Percentiles rank a stretch among this genome's conserved stretches.
Conservation (phyloP, 2,888 invertebrate species). For the Peribatodes rhomboidaria region DNA sequence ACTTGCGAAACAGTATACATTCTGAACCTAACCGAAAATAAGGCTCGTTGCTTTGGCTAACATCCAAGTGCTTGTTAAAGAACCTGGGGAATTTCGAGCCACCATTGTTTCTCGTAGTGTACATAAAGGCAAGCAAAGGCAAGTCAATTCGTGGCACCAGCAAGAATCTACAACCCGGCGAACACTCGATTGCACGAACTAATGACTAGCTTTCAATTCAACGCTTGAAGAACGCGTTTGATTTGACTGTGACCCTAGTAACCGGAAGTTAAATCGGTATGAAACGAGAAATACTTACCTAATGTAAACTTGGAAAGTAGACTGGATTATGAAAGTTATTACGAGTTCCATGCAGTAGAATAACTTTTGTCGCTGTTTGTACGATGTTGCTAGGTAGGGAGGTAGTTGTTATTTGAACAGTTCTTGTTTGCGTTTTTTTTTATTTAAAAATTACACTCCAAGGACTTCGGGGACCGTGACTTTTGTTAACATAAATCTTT, state of each 20-base stretch:
- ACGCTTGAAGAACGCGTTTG: constrained; percentile 46
- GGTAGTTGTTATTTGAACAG: neutral
- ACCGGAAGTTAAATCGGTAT: constrained; percentile 40
- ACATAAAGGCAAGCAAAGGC: constrained; percentile 57
- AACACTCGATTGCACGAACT: constrained; percentile 46
- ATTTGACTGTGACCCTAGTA: constrained; percentile 41
- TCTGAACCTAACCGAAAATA: constrained; percentile 61
- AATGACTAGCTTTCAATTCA: constrained; percentile 48
- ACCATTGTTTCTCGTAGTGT: constrained; percentile 75
- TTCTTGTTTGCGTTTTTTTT: no score
- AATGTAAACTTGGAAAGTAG: constrained; percentile 28
- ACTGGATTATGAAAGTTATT: constrained; percentile 35
- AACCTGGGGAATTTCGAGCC: constrained; percentile 73
- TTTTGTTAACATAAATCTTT: no score
- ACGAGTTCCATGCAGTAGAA: constrained; percentile 24
- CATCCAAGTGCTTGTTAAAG: constrained; percentile 82
- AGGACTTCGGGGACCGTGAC: no score
- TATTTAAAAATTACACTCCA: no score
- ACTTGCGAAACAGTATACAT: constrained; percentile 40
- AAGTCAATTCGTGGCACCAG: constrained; percentile 33
- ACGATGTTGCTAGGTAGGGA: constrained; percentile 8
- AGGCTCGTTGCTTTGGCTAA: constrained; percentile 75
- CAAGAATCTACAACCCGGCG: constrained; percentile 41
- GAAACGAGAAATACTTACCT: constrained; percentile 31
- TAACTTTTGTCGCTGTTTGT: constrained; percentile 30